Evolutionary conservation across 2,888 invertebrate species (phyloP).

Genomic region (Xanthia icteritia): DNA sequence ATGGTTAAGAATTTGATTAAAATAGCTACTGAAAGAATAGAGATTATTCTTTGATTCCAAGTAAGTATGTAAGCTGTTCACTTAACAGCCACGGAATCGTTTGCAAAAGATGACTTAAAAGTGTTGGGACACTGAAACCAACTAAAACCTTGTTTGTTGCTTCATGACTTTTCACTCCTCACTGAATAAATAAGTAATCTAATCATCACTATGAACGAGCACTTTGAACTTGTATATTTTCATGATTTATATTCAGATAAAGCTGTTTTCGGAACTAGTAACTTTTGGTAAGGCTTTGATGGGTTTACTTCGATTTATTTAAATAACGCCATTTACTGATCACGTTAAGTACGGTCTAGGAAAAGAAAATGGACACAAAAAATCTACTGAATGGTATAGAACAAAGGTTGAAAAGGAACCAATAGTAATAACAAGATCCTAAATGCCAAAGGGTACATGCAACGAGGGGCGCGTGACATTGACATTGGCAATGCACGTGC

Average conservation of each 20-base stretch:
- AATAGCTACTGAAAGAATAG: neutral
- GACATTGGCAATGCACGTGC: slow-evolving; percentile 77
- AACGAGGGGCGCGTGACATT: slow-evolving; percentile 79
- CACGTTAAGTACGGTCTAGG: neutral
- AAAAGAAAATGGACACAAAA: slow-evolving; percentile 4
- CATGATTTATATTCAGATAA: slow-evolving; percentile 8
- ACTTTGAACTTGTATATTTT: slow-evolving; percentile 30
- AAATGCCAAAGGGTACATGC: slow-evolving; percentile 62
- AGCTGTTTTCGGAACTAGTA: slow-evolving; percentile 1
- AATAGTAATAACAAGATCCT: slow-evolving; percentile 36
- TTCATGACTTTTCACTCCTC: slow-evolving; percentile 57
- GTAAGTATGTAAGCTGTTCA: slow-evolving; percentile 1
- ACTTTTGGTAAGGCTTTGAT: slow-evolving; percentile 2
- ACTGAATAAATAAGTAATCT: slow-evolving; percentile 46
- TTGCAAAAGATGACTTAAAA: slow-evolving; percentile 14
- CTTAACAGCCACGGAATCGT: slow-evolving; percentile 14
- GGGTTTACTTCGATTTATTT: slow-evolving; percentile 10
- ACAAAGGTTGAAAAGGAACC: slow-evolving; percentile 27
- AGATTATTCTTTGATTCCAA: slow-evolving; percentile 7
- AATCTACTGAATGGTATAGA: neutral
- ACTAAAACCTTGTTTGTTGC: slow-evolving; percentile 34
- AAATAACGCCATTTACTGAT: slow-evolving; percentile 12
- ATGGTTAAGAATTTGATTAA: neutral
- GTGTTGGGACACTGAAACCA: slow-evolving; percentile 23
- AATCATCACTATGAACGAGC: slow-evolving; percentile 20